Base-by-base conservation (phyloP, 2,113 vertebrate genomes). In the Ornithorhynchus anatinus region DNA sequence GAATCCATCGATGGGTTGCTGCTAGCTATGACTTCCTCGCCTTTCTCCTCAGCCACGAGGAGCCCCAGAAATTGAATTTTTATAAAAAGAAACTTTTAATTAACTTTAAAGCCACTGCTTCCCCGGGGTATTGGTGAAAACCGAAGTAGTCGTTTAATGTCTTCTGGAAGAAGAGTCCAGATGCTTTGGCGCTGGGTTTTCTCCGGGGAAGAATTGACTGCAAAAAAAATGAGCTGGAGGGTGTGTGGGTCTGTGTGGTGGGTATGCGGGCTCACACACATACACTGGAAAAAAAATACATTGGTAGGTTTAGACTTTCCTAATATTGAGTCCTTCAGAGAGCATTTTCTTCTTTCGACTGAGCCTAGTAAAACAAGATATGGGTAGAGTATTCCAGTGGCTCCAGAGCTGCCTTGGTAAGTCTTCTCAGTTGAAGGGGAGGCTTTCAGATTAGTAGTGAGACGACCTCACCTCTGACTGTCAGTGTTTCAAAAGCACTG, bases 21-120 rank as follows among this genome's bases (percentile, higher is more conserved):
- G 32, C 68, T 69, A 57, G 42, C 68, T 69, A 40, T 72, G 45
- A 59, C 20, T 79, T 36, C 31, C 2, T 53, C 8, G 53, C 29
- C 40, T 58, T 8, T 54, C 70, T 17, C 10, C 79, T 3, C 43
- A 84, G 51, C 52, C 72, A 22, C 69, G 35, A 54, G 43, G 45
- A 57, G 22, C 68, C 88, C 59, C 53, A 81, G 83, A 80, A 84
- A 60, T 57, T 53, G n/a, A n/a, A n/a, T 70, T 54, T 81, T 82
- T 88, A 79, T 72, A 68, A 77, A 59, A 67, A 73, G 84, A 83
- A 83, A 62, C 62, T 75, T 85, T 84, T 84, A 86, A 80, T 88
- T 86, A 54, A 54, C 82, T 88, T 88, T 78, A 83, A 84, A 82
- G 64, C 56, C 84, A 59, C 53, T 60, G 33, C 70, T 86, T 51